A percentile compares a stretch with the other conserved stretches of the same genome.
phyloP scores from a whole-genome alignment of 2,888 invertebrate genomes.

The Muschampia plurimacula region DNA sequence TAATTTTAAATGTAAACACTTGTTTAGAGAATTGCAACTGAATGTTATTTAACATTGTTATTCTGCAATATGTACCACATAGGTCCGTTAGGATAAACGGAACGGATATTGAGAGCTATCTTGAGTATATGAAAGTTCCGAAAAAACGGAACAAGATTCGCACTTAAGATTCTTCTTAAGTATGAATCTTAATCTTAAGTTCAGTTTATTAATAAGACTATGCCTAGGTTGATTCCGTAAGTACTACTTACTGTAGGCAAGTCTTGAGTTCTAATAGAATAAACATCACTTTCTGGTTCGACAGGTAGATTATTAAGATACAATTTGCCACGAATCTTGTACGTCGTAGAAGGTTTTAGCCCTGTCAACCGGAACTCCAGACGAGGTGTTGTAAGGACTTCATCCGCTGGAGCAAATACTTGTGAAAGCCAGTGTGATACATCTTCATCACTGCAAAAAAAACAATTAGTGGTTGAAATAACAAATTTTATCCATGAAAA shows the following conservation, averaged over 20 bases:
- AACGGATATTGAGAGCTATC: too few relatives aligned
- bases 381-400: constrained; percentile 93
- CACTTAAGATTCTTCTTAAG: too few relatives aligned
- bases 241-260: constrained; percentile 60
- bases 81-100: too few relatives aligned
- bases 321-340: constrained; percentile 93
- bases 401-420: constrained; percentile 94
- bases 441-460: constrained; percentile 86
- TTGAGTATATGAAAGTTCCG: too few relatives aligned
- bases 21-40: too few relatives aligned
- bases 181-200: too few relatives aligned
- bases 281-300: constrained; percentile 91
- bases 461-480: background rate
- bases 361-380: constrained; percentile 93
- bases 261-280: constrained; percentile 90
- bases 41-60: too few relatives aligned
- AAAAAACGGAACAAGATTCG: too few relatives aligned
- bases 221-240: background rate
- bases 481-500: background rate
- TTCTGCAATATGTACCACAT: too few relatives aligned
- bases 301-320: constrained; percentile 91
- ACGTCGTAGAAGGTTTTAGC: constrained; percentile 91
- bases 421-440: constrained; percentile 92
- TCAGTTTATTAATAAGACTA: background rate
- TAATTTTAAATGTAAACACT: too few relatives aligned